phyloP scores from a whole-genome alignment of 2,888 invertebrate genomes.

The Drosophila picticornis region DNA sequence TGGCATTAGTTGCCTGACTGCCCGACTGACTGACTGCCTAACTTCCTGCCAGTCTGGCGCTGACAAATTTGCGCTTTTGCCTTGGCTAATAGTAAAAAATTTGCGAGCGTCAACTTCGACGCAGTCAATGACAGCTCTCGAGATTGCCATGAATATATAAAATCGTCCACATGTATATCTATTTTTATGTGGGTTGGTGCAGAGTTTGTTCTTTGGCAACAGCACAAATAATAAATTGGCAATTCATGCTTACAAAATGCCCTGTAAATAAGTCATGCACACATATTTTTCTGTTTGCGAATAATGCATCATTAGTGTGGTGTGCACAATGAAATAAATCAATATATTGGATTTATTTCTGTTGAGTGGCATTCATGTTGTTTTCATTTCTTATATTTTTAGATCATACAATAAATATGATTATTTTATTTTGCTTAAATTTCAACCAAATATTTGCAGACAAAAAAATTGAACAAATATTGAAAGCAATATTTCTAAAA shows the following conservation, averaged over 20 bases:
- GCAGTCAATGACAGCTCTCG: conserved; percentile 68
- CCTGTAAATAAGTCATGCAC: conserved; percentile 17
- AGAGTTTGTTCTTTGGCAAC: conserved; percentile 3
- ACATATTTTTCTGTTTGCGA: neutral
- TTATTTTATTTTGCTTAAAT: neutral
- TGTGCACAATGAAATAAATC: neutral
- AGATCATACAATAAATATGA: neutral
- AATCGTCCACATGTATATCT: conserved; percentile 20
- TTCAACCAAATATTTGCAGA: neutral
- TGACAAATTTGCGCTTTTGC: conserved; percentile 60
- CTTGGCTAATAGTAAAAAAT: conserved; percentile 71
- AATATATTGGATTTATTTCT: too few species aligned
- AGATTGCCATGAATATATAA: conserved; percentile 76
- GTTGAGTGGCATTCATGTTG: neutral
- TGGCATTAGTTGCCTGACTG: conserved; percentile 36
- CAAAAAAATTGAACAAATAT: neutral
- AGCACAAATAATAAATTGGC: conserved; percentile 11
- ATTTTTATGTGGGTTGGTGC: conserved; percentile 1
- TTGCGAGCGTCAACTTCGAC: conserved; percentile 57
- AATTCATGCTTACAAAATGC: conserved; percentile 6
- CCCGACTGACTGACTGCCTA: neutral
- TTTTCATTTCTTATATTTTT: neutral
- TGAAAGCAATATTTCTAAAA: neutral
- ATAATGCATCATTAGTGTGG: neutral
- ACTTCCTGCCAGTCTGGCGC: conserved; percentile 8